phyloP scores from a whole-genome alignment of 2,113 vertebrate genomes.

The Thalassoma bifasciatum region DNA sequence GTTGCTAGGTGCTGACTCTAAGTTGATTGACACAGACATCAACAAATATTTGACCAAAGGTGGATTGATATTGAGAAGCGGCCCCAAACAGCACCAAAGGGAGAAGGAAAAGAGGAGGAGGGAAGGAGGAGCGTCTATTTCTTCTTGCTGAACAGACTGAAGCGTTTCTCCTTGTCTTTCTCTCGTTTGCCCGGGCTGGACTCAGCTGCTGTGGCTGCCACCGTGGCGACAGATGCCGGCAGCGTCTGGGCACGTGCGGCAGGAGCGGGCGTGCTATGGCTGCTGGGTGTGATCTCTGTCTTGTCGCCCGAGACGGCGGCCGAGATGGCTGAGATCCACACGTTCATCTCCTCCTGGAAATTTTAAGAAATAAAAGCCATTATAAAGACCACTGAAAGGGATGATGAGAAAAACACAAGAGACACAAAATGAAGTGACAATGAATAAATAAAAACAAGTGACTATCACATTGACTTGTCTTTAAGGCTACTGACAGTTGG shows the following conservation, averaged over 20 bases:
- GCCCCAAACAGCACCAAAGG: conserved; percentile 62
- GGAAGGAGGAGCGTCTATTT: conserved; percentile 84
- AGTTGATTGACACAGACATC: background rate
- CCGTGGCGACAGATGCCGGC: conserved; percentile 89
- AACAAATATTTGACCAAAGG: conserved; percentile 26
- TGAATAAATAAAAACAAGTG: no score
- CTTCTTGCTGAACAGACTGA: conserved; percentile 99
- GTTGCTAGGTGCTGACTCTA: conserved; percentile 22
- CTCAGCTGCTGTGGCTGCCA: conserved; percentile 88
- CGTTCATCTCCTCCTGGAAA: conserved; percentile 96
- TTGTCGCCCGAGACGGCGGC: conserved; percentile 86
- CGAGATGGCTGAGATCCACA: conserved; percentile 95
- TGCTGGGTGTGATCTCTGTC: conserved; percentile 90
- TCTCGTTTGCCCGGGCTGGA: conserved; percentile 97
- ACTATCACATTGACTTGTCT: no score
- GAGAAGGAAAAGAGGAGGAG: conserved; percentile 22
- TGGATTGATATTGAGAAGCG: conserved; percentile 25
- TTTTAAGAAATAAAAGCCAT: no score
- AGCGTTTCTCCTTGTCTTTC: conserved; percentile 98
- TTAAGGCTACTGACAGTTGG: no score
- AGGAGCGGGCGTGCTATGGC: conserved; percentile 93
- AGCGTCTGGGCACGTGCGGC: conserved; percentile 93
- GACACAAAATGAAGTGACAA: no score
- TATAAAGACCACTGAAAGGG: no score
- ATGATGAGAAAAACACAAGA: no score